phyloP scores from a whole-genome alignment of 2,113 vertebrate genomes.

The Tragelaphus imberbis region DNA sequence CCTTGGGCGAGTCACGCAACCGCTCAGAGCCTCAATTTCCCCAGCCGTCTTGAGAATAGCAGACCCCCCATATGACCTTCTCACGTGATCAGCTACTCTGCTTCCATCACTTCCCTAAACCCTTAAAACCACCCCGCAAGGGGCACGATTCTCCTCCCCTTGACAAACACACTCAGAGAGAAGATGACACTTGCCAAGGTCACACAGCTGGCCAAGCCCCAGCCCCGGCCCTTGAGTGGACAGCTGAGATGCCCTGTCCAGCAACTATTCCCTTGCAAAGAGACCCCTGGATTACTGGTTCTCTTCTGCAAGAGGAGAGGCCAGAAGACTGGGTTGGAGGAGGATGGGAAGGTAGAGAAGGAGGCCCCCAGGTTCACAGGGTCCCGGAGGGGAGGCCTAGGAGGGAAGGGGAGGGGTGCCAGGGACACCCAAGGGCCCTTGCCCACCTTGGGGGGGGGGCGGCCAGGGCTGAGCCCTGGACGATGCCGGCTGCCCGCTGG shows the following conservation, averaged over 20 bases:
- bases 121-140: fast-evolving
- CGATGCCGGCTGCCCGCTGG: conserved; percentile 59
- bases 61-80: not conserved
- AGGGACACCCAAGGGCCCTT: not conserved
- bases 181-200: fast-evolving
- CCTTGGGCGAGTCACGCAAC: not conserved
- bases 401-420: not conserved
- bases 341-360: not conserved
- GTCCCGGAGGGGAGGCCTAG: not conserved
- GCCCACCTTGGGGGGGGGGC: conserved; percentile 41
- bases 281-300: fast-evolving
- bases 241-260: not conserved
- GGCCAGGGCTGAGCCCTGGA: conserved; percentile 64
- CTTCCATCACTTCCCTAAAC: not conserved
- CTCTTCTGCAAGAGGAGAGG: not conserved
- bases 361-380: not conserved
- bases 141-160: not conserved
- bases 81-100: fast-evolving
- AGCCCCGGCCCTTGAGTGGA: not conserved
- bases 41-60: fast-evolving
- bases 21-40: not conserved
- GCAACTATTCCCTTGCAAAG: not conserved
- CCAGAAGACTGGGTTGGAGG: not conserved
- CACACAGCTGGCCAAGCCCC: not conserved
- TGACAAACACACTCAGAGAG: not conserved